phyloP scores from a whole-genome alignment of 2,797 vertebrate species.

The Heteromormyrus szaboi region DNA sequence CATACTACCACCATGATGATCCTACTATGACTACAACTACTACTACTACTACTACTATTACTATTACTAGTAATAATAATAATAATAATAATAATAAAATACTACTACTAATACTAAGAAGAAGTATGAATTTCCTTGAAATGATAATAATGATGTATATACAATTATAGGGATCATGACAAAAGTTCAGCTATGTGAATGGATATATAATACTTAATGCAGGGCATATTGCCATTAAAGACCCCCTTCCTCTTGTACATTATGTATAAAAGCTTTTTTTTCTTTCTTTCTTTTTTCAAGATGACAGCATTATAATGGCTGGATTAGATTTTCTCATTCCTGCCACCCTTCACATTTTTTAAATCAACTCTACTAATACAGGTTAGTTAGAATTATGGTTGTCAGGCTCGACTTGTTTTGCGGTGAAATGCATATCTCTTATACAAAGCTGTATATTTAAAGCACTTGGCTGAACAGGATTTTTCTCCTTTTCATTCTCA shows the following conservation, averaged over 20 bases:
- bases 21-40: background rate
- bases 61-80: no score
- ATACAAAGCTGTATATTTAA: slow-evolving; percentile 28
- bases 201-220: slow-evolving; percentile 66
- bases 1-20: background rate
- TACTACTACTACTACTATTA: no score
- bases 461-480: slow-evolving; percentile 18
- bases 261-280: slow-evolving; percentile 72
- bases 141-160: background rate
- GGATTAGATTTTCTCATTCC: slow-evolving; percentile 33
- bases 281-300: slow-evolving; percentile 42
- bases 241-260: slow-evolving; percentile 61
- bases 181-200: slow-evolving; percentile 46
- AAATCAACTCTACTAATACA: slow-evolving; percentile 19
- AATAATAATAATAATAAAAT: no score
- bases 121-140: background rate
- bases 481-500: background rate
- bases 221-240: slow-evolving; percentile 59
- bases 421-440: slow-evolving; percentile 16
- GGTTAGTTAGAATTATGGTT: slow-evolving; percentile 5
- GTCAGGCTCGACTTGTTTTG: slow-evolving; percentile 23
- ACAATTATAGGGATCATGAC: slow-evolving; percentile 3
- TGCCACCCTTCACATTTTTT: slow-evolving; percentile 19
- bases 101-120: background rate
- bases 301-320: slow-evolving; percentile 47